Evolutionary conservation across 1,140 invertebrate species (phyloP).

Genomic region (Diachasma alloeum): DNA sequence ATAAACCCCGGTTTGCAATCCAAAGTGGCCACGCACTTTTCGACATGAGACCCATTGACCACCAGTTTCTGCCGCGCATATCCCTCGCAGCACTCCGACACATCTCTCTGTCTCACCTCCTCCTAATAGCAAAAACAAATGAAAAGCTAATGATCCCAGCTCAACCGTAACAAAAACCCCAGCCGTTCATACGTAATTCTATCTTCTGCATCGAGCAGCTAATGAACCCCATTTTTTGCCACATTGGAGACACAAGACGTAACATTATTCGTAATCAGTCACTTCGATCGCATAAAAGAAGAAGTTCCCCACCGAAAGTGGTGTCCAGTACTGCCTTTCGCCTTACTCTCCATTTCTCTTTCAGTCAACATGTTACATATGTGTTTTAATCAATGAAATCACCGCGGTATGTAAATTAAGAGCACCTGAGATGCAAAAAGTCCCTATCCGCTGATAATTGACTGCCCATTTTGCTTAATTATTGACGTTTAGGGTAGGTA

Average conservation of each 20-base stretch:
- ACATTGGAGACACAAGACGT: not conserved
- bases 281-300: not conserved
- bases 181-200: not conserved
- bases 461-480: not conserved
- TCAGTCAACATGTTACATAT: not conserved
- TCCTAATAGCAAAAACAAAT: constrained; percentile 40
- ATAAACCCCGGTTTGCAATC: constrained; percentile 65
- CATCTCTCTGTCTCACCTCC: constrained; percentile 46
- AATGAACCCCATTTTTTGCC: no score
- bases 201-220: not conserved
- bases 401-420: not conserved
- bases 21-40: constrained; percentile 49
- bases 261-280: not conserved
- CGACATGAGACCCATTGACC: constrained; percentile 10
- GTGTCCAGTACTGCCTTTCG: not conserved
- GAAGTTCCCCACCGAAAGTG: not conserved
- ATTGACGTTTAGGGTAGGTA: not conserved
- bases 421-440: not conserved
- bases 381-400: not conserved
- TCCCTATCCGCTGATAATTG: not conserved
- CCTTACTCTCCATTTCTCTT: not conserved
- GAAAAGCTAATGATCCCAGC: not conserved
- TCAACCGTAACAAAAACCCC: not conserved
- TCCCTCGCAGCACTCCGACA: constrained; percentile 57
- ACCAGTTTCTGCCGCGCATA: constrained; percentile 41